Base-by-base conservation (phyloP, 1,140 invertebrate genomes). In the Ylistrum balloti region DNA sequence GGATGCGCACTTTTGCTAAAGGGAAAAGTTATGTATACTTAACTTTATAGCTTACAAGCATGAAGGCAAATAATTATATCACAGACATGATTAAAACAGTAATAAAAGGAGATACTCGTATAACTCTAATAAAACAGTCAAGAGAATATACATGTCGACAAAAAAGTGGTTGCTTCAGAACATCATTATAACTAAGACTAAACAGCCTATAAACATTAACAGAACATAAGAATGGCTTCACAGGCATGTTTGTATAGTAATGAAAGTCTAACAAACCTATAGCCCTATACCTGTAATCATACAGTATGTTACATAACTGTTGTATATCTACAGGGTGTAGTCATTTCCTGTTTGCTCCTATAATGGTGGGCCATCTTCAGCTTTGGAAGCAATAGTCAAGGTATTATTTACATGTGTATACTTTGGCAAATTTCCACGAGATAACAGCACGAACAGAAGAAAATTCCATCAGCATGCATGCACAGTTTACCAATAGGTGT, bases 331-430 rank as follows among this genome's bases (percentile, higher is more conserved):
- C 45, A 17, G 56, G 56, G 56, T 74, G 56, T 74, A 74, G 22
- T n/a, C n/a, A 74, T 74, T 74, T 74, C 56, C 56, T 74, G 56
- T 74, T 28, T n/a, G 56, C n/a, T 28, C 22, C 0, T 74, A 28
- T 74, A 74, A 74, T 74, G 56, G 56, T 28, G n/a, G 56, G 28
- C 56, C 56, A 74, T n/a, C 56, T 28, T 28, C 17, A 45, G 41
- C 41, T 45, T 45, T 45, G 9, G 17, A 17, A 45, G 41, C 41
- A 28, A n/a, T 74, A 74, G 1, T 11, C n/a, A n/a, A 7, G 17
- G 56, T 74, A 74, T 74, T 74, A 74, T 74, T 74, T 74, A 74
- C 56, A 74, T n/a, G 56, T 74, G 56, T 74, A 74, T n/a, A 74
- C 56, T 28, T 74, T 74, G 56, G 56, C 56, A 74, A 74, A 28